Evolutionary conservation across 2,888 invertebrate genomes (phyloP).

Genomic region (Stratiomys singularior): DNA sequence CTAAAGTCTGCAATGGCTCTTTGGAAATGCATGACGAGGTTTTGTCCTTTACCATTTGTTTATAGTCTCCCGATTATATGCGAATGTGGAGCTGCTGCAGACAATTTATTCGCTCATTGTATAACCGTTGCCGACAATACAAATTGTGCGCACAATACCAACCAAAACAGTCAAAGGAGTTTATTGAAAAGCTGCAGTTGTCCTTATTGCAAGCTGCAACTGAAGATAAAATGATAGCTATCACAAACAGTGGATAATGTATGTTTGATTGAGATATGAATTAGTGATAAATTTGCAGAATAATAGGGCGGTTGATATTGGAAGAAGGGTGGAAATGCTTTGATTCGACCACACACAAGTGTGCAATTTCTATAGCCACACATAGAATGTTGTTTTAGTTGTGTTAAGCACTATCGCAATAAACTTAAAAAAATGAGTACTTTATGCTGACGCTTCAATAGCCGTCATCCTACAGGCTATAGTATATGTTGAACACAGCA

Average conservation of each 20-base stretch:
- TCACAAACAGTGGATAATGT: too few relatives aligned
- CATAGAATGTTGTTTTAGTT: neutral
- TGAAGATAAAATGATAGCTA: too few relatives aligned
- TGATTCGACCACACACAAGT: too few relatives aligned
- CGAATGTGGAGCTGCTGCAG: neutral
- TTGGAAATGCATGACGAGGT: neutral
- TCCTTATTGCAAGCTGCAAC: neutral
- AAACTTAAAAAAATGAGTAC: too few relatives aligned
- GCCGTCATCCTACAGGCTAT: too few relatives aligned
- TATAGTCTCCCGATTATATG: neutral
- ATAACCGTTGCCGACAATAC: slow-evolving; percentile 1
- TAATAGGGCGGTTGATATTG: too few relatives aligned
- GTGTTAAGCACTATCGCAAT: neutral
- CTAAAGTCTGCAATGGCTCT: neutral
- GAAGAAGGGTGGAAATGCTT: too few relatives aligned
- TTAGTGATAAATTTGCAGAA: too few relatives aligned
- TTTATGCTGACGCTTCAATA: too few relatives aligned
- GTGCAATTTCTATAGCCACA: neutral
- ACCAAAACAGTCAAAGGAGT: neutral
- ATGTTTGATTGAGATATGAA: too few relatives aligned
- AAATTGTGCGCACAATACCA: neutral
- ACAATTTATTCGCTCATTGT: slow-evolving; percentile 19
- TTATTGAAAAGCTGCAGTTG: neutral
- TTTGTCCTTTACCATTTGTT: slow-evolving; percentile 1
- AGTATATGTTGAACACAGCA: too few relatives aligned